Conservation (phyloP, 2,888 invertebrate species). For the Cephus nigrinus region DNA sequence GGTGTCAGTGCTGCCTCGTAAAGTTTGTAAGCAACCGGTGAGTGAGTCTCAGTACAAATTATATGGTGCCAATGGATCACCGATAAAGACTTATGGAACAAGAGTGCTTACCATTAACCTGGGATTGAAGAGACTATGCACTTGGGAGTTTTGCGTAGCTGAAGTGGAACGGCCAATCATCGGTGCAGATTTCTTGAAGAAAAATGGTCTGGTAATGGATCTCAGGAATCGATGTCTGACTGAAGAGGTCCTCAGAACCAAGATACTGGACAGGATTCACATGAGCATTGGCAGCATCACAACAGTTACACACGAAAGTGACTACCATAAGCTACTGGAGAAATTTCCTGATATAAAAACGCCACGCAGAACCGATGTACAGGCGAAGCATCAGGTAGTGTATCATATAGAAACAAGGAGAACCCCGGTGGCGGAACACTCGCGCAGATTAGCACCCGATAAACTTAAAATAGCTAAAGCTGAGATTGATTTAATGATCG, state of each 20-base stretch:
- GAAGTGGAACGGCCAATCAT: conserved; percentile 13
- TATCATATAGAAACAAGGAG: conserved; percentile 17
- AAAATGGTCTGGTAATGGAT: conserved; percentile 11
- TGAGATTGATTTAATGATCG: conserved; percentile 32
- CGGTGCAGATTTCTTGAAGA: conserved; percentile 12
- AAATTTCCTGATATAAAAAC: conserved; percentile 11
- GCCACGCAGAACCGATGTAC: neutral
- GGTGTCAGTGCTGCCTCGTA: conserved; percentile 18
- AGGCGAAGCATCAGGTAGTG: conserved; percentile 3
- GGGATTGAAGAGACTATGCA: conserved; percentile 22
- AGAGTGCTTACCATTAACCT: conserved; percentile 18
- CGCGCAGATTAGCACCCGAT: conserved; percentile 31
- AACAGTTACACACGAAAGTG: no score
- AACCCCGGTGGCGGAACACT: conserved; percentile 16
- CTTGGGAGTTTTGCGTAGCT: conserved; percentile 25
- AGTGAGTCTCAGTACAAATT: conserved; percentile 5
- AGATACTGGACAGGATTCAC: no score
- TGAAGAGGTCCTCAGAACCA: no score
- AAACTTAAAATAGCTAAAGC: conserved; percentile 12
- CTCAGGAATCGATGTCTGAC: neutral
- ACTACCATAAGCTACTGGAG: neutral
- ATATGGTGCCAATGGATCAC: conserved; percentile 20
- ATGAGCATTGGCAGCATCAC: no score
- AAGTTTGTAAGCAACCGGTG: neutral
- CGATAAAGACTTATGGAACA: conserved; percentile 22